Evolutionary conservation across 2,888 invertebrate genomes (phyloP).

Genomic region (Oscheius sp.): DNA sequence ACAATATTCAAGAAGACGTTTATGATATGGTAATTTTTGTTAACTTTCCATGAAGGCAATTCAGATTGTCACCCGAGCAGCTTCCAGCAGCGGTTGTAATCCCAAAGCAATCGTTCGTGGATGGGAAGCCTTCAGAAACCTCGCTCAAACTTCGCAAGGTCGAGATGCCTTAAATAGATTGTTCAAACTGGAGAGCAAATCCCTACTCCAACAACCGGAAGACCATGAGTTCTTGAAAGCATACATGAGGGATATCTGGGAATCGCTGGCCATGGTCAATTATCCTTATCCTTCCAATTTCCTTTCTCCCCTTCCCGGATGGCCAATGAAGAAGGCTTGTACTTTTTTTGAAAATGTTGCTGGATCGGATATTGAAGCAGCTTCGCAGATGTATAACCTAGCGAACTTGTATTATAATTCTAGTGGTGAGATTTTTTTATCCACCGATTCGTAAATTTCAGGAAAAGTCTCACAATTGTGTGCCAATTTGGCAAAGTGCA

Average conservation of each 20-base stretch:
- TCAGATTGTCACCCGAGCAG: conserved; percentile 82
- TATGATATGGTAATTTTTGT: conserved; percentile 42
- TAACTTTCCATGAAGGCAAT: neutral
- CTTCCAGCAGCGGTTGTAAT: conserved; percentile 74
- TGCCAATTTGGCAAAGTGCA: conserved; percentile 54
- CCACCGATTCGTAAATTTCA: neutral
- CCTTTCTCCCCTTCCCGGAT: conserved; percentile 80
- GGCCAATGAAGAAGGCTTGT: conserved; percentile 74
- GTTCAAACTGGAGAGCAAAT: conserved; percentile 80
- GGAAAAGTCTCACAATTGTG: conserved; percentile 42
- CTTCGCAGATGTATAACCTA: conserved; percentile 46
- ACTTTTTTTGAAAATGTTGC: conserved; percentile 72
- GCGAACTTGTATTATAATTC: conserved; percentile 55
- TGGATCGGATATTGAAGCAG: conserved; percentile 43
- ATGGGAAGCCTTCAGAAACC: conserved; percentile 79
- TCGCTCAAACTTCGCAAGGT: conserved; percentile 77
- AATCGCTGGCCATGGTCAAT: conserved; percentile 75
- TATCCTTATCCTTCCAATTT: conserved; percentile 90
- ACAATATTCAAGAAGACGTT: conserved; percentile 48
- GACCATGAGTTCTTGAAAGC: conserved; percentile 44
- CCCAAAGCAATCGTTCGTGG: conserved; percentile 79
- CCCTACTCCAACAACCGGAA: conserved; percentile 63
- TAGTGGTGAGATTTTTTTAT: conserved; percentile 33
- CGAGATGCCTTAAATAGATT: conserved; percentile 78
- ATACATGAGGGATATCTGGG: conserved; percentile 32